Conservation (phyloP, 2,888 invertebrate genomes). For the Eudemis profundana region DNA sequence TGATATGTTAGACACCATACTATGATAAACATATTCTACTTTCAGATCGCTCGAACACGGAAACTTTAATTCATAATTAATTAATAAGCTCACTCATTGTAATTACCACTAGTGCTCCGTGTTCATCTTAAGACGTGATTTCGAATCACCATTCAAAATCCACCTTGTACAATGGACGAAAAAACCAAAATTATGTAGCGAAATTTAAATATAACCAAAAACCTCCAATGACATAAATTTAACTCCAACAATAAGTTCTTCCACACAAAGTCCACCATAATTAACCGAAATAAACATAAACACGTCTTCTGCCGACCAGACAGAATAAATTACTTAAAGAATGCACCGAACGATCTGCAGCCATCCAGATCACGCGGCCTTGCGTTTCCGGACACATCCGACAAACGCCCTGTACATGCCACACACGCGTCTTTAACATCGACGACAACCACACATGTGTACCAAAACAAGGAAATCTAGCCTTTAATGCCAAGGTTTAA, state of each 20-base stretch:
- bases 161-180: no score
- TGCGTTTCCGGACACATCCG: constrained; percentile 62
- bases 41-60: no score
- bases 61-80: no score
- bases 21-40: no score
- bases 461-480: constrained; percentile 1
- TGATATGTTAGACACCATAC: no score
- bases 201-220: neutral
- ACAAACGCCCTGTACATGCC: constrained; percentile 51
- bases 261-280: constrained; percentile 14
- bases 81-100: no score
- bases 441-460: constrained; percentile 53
- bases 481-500: neutral
- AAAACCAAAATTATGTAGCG: no score
- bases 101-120: no score
- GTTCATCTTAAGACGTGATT: no score
- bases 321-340: constrained; percentile 36
- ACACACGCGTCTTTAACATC: constrained; percentile 66
- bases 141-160: no score
- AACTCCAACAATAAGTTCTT: neutral
- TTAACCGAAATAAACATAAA: constrained; percentile 16
- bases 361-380: constrained; percentile 55
- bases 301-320: constrained; percentile 28
- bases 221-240: neutral
- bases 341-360: constrained; percentile 35